Base-by-base conservation (phyloP, 2,113 vertebrate genomes). In the Corythornis madagascariensis region DNA sequence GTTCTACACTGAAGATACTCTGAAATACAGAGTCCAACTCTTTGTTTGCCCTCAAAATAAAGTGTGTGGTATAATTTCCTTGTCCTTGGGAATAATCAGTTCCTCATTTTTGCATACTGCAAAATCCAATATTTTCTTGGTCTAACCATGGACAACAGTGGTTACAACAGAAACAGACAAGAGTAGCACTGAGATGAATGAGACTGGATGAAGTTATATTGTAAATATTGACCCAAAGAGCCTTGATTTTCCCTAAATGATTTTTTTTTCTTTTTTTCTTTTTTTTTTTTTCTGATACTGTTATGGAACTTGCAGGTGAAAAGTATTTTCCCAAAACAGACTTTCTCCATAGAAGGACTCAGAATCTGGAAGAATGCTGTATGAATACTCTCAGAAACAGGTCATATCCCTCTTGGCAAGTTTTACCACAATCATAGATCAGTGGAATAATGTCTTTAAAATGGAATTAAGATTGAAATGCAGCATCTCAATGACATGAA, bases 71-170 rank as follows among this genome's bases (percentile, higher is more conserved):
- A 70, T 33, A 89, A 84, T 85, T 89, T 59, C 53, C 35, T 84
- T 66, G 55, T 59, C 50, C 18, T 42, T 89, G 45, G 31, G 66
- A 50, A 61, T 70, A 92, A 79, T 40, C 50, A 50, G 61, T 63
- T 59, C 63, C 61, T 90, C n/a, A 28, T 60, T 73, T 81, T n/a
- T 4, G 1, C 63, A 76, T 65, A 24, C 35, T 66, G 61, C 33
- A 87, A 92, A 89, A 90, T 33, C 8, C 80, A 88, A 55, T 59
- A 94, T 93, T 87, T 70, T 83, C 48, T 93, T 90, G 82, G 63
- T 69, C 40, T 84, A 94, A 75, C 53, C 61, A 93, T 74, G 75
- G 87, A 65, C 74, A 84, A 28, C 35, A 91, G 59, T 31, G 26
- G 59, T 66, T 95, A 45, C 78, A 69, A 61, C 8, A 89, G 91